Evolutionary conservation across 2,797 vertebrate genomes (phyloP).

Genomic region (Neomorphus geoffroyi): DNA sequence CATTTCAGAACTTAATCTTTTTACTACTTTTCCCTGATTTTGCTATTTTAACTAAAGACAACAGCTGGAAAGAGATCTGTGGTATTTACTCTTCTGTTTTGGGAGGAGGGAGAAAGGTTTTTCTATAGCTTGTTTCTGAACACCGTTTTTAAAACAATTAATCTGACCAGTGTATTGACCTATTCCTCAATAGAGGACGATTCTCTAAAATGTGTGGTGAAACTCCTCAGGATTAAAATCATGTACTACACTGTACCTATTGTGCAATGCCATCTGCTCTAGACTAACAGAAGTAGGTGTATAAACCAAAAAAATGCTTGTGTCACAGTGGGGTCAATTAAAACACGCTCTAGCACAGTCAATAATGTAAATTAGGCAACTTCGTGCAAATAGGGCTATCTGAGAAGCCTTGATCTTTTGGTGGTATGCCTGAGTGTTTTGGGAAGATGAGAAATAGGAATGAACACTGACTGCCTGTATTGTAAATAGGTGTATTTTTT

Average conservation of each 20-base stretch:
- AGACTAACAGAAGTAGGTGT: neutral
- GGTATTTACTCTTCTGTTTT: neutral
- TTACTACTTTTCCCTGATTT: neutral
- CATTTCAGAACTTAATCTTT: neutral
- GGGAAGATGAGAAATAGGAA: neutral
- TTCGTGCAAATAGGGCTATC: neutral
- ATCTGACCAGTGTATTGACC: neutral
- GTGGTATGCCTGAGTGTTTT: neutral
- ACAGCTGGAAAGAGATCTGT: slow-evolving; percentile 3
- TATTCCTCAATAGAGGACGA: neutral
- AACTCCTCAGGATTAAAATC: neutral
- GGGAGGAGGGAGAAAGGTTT: neutral
- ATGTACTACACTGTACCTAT: neutral
- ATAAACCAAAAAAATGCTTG: neutral
- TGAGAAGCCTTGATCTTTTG: neutral
- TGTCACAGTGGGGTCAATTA: neutral
- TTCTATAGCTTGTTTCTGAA: neutral
- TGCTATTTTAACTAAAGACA: neutral
- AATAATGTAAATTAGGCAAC: neutral
- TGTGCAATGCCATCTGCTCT: neutral
- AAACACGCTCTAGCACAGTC: neutral
- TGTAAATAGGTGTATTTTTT: neutral
- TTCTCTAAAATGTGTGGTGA: neutral
- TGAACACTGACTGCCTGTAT: neutral
- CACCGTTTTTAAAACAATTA: neutral